Conservation (phyloP, 1,140 invertebrate genomes). For the Drosophila takahashii region DNA sequence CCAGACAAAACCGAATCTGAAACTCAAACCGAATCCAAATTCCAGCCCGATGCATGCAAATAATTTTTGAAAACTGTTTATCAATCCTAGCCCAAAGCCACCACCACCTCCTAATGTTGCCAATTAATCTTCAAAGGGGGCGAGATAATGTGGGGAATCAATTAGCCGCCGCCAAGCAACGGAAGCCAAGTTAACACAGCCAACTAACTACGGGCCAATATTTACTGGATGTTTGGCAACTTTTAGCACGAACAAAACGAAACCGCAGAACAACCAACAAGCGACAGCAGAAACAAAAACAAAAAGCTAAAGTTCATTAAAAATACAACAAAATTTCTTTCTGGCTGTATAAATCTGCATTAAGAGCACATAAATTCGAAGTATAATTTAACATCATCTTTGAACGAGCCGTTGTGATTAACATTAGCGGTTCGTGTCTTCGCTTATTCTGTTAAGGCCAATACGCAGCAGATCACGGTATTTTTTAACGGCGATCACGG, state of each 20-base stretch:
- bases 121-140: constrained; percentile 42
- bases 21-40: constrained; percentile 14
- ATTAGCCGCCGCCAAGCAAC: constrained; percentile 32
- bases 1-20: constrained; percentile 12
- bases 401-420: constrained; percentile 9
- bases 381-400: constrained; percentile 38
- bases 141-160: constrained; percentile 34
- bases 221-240: constrained; percentile 19
- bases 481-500: neutral
- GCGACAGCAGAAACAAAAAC: constrained; percentile 17
- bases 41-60: constrained; percentile 38
- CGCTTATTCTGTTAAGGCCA: constrained; percentile 29
- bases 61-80: constrained; percentile 42
- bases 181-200: constrained; percentile 32
- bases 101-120: constrained; percentile 25
- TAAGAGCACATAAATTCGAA: constrained; percentile 52
- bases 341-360: constrained; percentile 45
- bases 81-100: constrained; percentile 30
- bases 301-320: constrained; percentile 42
- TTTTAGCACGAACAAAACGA: constrained; percentile 19
- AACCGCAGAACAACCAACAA: constrained; percentile 6
- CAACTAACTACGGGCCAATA: constrained; percentile 35
- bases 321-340: constrained; percentile 48
- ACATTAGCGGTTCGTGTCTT: constrained; percentile 41
- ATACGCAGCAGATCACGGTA: neutral